phyloP scores from a whole-genome alignment of 2,888 invertebrate species.

The Orthonychiurus folsomi region DNA sequence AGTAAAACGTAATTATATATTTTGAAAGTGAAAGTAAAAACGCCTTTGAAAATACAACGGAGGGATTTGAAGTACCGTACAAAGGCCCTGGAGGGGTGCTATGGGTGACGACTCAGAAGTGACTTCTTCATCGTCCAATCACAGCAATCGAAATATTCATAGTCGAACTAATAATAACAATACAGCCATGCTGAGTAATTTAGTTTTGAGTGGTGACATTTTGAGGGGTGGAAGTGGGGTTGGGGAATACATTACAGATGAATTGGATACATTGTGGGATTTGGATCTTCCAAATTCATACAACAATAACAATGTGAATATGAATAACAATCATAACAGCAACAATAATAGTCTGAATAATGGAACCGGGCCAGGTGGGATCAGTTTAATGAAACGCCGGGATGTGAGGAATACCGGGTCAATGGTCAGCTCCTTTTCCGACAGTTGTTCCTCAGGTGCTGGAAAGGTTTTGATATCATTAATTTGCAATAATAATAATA shows the following conservation, averaged over 20 bases:
- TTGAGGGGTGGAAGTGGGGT: background rate
- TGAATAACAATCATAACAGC: background rate
- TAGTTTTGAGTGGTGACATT: conserved; percentile 10
- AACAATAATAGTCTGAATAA: background rate
- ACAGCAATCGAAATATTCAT: background rate
- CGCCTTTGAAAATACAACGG: no score
- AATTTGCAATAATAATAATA: no score
- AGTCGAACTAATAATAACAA: background rate
- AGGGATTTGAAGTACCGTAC: no score
- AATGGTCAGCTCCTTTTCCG: conserved; percentile 14
- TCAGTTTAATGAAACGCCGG: background rate
- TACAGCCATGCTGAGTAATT: conserved; percentile 7
- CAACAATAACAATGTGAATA: background rate
- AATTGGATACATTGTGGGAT: conserved; percentile 10
- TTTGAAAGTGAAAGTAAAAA: no score
- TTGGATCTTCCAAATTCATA: conserved; percentile 13
- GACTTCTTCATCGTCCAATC: conserved; percentile 10
- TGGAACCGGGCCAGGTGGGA: background rate
- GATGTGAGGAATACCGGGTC: conserved; percentile 10
- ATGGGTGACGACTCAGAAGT: conserved; percentile 16
- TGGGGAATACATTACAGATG: conserved; percentile 7
- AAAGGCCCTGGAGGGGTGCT: no score
- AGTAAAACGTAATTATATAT: no score
- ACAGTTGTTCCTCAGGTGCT: conserved; percentile 13
- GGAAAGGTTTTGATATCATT: no score